Evolutionary conservation across 2,888 invertebrate species (phyloP).

Genomic region (Incurvaria masculella): DNA sequence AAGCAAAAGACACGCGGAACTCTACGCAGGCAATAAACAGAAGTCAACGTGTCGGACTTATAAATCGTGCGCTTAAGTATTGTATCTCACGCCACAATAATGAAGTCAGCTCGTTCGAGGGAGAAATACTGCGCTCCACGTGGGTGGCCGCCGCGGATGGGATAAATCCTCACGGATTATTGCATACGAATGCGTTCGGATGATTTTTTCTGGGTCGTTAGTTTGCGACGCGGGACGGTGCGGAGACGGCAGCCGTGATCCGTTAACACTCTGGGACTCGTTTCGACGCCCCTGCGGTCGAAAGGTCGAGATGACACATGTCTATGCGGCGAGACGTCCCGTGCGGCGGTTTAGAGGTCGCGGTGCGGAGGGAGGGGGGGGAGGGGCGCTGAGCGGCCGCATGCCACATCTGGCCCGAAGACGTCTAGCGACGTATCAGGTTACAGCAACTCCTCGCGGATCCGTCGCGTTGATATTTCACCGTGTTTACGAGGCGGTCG

Average conservation of each 20-base stretch:
- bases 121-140: slow-evolving; percentile 50
- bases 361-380: neutral
- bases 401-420: neutral
- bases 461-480: neutral
- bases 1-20: slow-evolving; percentile 24
- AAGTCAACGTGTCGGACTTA: slow-evolving; percentile 57
- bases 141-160: slow-evolving; percentile 46
- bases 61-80: slow-evolving; percentile 57
- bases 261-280: neutral
- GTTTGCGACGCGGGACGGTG: slow-evolving; percentile 27
- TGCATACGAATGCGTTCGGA: slow-evolving; percentile 40
- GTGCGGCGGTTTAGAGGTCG: neutral
- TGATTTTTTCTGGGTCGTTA: slow-evolving; percentile 41
- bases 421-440: neutral
- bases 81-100: slow-evolving; percentile 57
- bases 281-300: slow-evolving; percentile 28
- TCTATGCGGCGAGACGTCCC: neutral
- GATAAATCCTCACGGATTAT: slow-evolving; percentile 48
- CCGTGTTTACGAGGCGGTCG: neutral
- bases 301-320: slow-evolving; percentile 40
- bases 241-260: neutral
- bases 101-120: slow-evolving; percentile 54
- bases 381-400: neutral
- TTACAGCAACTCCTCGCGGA: neutral
- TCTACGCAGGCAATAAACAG: slow-evolving; percentile 53